phyloP scores from a whole-genome alignment of 2,797 vertebrate genomes.

The Acrossocheilus wenchowensis region DNA sequence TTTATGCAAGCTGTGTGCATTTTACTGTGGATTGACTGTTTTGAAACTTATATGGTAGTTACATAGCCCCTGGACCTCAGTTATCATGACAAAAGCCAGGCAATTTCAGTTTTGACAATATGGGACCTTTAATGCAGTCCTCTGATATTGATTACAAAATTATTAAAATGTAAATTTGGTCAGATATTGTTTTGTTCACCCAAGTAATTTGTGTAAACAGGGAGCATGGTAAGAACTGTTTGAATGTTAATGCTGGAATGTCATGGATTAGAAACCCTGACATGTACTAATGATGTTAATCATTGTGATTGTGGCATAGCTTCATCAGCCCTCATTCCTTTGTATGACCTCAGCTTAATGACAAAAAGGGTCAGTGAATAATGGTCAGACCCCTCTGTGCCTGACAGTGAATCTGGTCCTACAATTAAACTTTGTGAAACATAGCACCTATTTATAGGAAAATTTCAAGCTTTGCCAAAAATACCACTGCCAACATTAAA shows the following conservation, averaged over 20 bases:
- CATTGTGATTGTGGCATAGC: background rate
- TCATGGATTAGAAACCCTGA: background rate
- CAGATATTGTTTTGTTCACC: background rate
- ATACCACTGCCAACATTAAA: too few relatives aligned
- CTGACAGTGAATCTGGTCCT: background rate
- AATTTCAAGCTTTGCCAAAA: too few relatives aligned
- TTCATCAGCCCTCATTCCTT: constrained; percentile 3
- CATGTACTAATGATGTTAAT: background rate
- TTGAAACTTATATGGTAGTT: too few relatives aligned
- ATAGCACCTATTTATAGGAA: too few relatives aligned
- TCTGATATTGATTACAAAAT: background rate
- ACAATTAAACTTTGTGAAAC: background rate
- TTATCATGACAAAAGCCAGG: too few relatives aligned
- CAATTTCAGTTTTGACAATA: too few relatives aligned
- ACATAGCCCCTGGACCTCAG: too few relatives aligned
- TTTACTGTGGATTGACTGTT: too few relatives aligned
- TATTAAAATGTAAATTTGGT: background rate
- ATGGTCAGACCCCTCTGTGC: background rate
- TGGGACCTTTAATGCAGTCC: background rate
- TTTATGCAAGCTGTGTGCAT: too few relatives aligned
- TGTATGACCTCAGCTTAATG: background rate
- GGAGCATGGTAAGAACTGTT: background rate
- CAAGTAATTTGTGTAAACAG: constrained; percentile 1
- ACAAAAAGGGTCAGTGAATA: background rate
- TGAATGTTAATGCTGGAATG: background rate